These are phyloP conservation scores for Stichodactyla mertensii DNA, from an alignment of 64 coral and sea anemone genomes.

Conservation along the genomic window DNA sequence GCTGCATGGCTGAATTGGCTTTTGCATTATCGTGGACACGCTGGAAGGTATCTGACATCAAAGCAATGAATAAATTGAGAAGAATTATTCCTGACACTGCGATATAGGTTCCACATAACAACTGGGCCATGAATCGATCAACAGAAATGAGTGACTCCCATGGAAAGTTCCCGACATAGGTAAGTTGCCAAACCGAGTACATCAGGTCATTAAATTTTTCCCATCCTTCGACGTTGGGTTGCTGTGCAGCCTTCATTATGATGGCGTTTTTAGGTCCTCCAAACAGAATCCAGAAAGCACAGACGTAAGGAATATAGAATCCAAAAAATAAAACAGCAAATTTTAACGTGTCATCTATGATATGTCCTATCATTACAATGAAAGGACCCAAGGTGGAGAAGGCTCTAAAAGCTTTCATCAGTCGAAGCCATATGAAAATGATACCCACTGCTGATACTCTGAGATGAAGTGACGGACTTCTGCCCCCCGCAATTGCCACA, in stretches of 20 bases:
- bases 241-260: conserved; percentile 39
- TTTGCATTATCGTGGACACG: conserved; percentile 97
- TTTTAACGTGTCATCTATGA: conserved; percentile 89
- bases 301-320: conserved; percentile 89
- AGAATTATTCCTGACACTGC: conserved; percentile 87
- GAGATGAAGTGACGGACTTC: conserved; percentile 55
- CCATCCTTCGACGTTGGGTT: conserved; percentile 67
- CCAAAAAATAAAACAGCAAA: conserved; percentile 84
- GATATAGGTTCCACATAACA: conserved; percentile 85
- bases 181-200: conserved; percentile 97
- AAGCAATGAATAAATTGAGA: conserved; percentile 95
- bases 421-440: conserved; percentile 91
- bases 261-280: conserved; percentile 69
- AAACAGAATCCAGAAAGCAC: conserved; percentile 96
- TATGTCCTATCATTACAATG: conserved; percentile 94
- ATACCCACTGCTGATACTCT: conserved; percentile 79
- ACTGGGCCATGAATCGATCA: conserved; percentile 88
- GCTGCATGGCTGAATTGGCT: conserved; percentile 89
- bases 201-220: conserved; percentile 85
- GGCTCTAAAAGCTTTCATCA: conserved; percentile 95
- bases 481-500: conserved; percentile 31
- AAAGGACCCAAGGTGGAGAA: conserved; percentile 81
- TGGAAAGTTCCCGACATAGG: conserved; percentile 88
- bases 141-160: conserved; percentile 83
- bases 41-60: conserved; percentile 99